Evolutionary conservation across 2,888 invertebrate genomes (phyloP).

Genomic region (Ectropis crepuscularia): DNA sequence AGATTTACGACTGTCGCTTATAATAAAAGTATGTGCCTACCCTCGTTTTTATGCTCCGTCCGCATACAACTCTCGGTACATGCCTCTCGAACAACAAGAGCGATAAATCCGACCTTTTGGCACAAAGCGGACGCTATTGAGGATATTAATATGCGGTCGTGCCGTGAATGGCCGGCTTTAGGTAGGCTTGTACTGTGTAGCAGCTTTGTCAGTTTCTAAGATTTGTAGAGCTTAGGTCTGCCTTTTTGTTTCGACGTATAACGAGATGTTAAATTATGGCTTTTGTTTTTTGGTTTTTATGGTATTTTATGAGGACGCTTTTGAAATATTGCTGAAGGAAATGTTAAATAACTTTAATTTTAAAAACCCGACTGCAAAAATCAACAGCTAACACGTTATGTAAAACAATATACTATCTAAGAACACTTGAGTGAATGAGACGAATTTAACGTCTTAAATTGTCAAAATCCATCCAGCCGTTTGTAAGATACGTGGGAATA

Average conservation of each 20-base stretch:
- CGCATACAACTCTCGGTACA: constrained; percentile 28
- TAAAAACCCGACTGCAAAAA: no score
- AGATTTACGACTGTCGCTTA: constrained; percentile 29
- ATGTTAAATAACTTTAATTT: no score
- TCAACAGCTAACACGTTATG: no score
- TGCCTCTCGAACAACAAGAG: constrained; percentile 49
- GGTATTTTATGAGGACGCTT: no score
- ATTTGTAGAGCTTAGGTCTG: constrained; percentile 1
- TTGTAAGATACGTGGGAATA: no score
- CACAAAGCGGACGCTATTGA: constrained; percentile 54
- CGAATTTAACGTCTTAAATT: no score
- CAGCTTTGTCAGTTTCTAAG: constrained; percentile 10
- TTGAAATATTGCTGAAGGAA: no score
- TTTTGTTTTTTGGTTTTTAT: no score
- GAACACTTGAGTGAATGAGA: no score
- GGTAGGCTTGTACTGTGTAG: constrained; percentile 11
- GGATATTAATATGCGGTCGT: constrained; percentile 59
- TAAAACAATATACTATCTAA: no score
- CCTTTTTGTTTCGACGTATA: background rate
- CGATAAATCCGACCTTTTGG: constrained; percentile 58
- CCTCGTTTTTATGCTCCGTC: constrained; percentile 29
- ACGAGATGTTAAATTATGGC: no score
- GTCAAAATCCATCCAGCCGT: no score
- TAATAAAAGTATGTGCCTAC: constrained; percentile 22
- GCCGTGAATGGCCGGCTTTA: constrained; percentile 47